Evolutionary conservation across 2,797 vertebrate genomes (phyloP), one percentile per base, ranked within the genome.

Genomic region (Arvicola amphibius): DNA sequence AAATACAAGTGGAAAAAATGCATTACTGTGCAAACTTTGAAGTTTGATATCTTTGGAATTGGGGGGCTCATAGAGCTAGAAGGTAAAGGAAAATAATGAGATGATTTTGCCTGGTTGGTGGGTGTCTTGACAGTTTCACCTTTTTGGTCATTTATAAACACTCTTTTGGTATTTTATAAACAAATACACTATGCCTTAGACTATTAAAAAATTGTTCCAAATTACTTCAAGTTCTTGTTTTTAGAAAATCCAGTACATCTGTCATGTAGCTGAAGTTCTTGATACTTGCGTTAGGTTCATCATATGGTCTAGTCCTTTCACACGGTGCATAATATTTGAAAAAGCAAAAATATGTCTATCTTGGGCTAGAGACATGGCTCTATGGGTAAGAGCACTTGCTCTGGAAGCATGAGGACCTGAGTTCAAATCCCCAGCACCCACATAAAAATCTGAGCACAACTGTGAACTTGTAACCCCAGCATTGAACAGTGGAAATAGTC

Each of bases 1-100:
- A 97, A 92, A 93, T 89, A 59, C 81, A 94, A 94, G 92, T 89
- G 83, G 88, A 92, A 95, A 96, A 53, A 96, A 76, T 59, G 73
- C 83, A 81, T 93, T 91, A 46, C n/a, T 86, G 65, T 95, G 59
- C 76, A 81, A 89, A 94, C 86, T 85, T 86, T 27, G 65, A 76
- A 85, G 78, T 90, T 87, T 80, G 73, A 89, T 91, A 81, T 94
- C 71, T 92, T 74, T 90, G 93, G 74, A 95, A 79, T n/a, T 37
- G 51, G n/a, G 73, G 67, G 43, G 32, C 67, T 61, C 21, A 23
- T 77, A n/a, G 46, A 46, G 51, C 19, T 71, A 48, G 37, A 76
- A 27, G 53, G 17, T 79, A 40, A 92, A 90, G 67, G 92, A 61
- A 83, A 89, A 91, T 48, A 63, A 48, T 2, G 80, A 92, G 88